Percentiles rank a stretch among this genome's conserved stretches.
phyloP scores from a whole-genome alignment of 1,140 invertebrate genomes.

The Drosophila pruinosa region DNA sequence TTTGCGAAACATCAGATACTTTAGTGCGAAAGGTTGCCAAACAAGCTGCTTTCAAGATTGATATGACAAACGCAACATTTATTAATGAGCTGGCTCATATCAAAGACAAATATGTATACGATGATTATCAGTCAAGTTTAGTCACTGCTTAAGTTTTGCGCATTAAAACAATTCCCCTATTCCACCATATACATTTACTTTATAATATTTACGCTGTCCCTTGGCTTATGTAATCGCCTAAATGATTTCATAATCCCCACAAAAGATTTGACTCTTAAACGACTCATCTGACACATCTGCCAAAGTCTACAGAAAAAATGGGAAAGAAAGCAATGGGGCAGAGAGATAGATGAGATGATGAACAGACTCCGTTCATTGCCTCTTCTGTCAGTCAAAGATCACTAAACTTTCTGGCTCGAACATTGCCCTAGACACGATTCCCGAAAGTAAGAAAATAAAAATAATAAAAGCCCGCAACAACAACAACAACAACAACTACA shows the following conservation, averaged over 20 bases:
- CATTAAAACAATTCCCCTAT: neutral
- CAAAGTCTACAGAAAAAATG: neutral
- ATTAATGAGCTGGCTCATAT: neutral
- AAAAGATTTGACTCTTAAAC: slow-evolving; percentile 42
- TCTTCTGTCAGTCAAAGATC: slow-evolving; percentile 66
- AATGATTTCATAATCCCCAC: slow-evolving; percentile 52
- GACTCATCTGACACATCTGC: slow-evolving; percentile 44
- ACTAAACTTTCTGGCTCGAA: slow-evolving; percentile 56
- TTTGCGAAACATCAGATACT: neutral
- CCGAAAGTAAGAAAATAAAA: slow-evolving; percentile 19
- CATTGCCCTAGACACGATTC: slow-evolving; percentile 57
- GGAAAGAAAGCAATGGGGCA: neutral
- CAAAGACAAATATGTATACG: slow-evolving; percentile 3
- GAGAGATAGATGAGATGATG: slow-evolving; percentile 1
- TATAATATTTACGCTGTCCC: neutral
- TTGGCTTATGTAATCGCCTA: slow-evolving; percentile 33
- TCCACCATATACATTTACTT: slow-evolving; percentile 10
- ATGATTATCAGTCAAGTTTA: slow-evolving; percentile 7
- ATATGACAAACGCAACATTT: neutral
- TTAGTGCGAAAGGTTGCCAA: neutral
- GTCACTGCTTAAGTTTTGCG: neutral
- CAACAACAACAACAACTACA: too few species aligned
- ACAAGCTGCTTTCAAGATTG: neutral
- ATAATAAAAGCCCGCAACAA: neutral
- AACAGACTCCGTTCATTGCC: slow-evolving; percentile 63